A percentile compares a stretch with the other conserved stretches of the same genome.
Conservation (phyloP, 1,140 invertebrate species). For the Dinoponera quadriceps region DNA sequence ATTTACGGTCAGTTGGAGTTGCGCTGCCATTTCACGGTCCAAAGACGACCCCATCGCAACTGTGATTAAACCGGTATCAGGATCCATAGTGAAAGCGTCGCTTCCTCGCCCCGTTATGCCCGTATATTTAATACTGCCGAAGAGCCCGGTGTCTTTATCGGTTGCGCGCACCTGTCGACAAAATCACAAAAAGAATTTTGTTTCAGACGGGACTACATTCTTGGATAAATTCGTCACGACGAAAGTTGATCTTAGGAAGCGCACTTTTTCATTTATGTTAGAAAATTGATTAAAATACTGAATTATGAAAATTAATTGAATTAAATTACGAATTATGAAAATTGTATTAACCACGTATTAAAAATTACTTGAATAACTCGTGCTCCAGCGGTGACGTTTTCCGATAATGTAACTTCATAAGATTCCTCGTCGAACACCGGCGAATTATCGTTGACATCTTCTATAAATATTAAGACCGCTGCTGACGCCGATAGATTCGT, state of each 20-base stretch:
- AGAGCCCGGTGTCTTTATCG: constrained; percentile 91
- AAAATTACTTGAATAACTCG: constrained; percentile 89
- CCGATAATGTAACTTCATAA: constrained; percentile 91
- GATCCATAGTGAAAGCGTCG: constrained; percentile 91
- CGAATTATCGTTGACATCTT: constrained; percentile 96
- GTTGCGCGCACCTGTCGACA: constrained; percentile 87
- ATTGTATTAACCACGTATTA: too few relatives aligned
- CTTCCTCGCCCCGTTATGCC: constrained; percentile 91
- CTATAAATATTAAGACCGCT: constrained; percentile 92
- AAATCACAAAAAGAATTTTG: constrained; percentile 37
- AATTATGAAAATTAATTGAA: too few relatives aligned
- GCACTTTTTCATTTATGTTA: background rate
- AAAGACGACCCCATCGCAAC: constrained; percentile 91
- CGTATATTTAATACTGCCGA: constrained; percentile 91
- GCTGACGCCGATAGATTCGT: constrained; percentile 90
- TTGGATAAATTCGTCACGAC: background rate
- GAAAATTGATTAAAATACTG: too few relatives aligned
- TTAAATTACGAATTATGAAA: too few relatives aligned
- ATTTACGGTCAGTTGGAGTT: constrained; percentile 92
- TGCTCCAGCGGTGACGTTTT: constrained; percentile 92
- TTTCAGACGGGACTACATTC: background rate
- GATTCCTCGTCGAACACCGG: constrained; percentile 91
- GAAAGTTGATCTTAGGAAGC: background rate
- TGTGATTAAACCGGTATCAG: constrained; percentile 92
- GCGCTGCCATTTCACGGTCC: constrained; percentile 92